Evolutionary conservation across 1,140 invertebrate species (phyloP).

Genomic region (Radopholus similis): DNA sequence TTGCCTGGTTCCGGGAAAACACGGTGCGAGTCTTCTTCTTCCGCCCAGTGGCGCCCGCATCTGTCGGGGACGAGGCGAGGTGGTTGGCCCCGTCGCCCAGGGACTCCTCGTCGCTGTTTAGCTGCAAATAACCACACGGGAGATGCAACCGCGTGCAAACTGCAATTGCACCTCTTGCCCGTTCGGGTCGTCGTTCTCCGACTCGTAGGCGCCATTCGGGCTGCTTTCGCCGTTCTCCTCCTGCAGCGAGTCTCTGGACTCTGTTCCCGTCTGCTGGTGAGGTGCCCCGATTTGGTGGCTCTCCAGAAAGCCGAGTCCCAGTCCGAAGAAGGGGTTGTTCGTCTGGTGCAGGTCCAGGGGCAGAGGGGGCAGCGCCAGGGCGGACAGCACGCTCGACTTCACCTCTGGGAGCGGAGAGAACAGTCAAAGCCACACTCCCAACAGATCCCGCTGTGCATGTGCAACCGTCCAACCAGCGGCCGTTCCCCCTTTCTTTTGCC

Average conservation of each 20-base stretch:
- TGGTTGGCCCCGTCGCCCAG: not conserved
- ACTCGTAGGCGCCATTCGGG: not conserved
- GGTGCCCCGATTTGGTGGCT: too few species aligned
- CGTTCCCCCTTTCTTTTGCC: not conserved
- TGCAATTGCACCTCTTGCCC: not conserved
- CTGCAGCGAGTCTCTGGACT: not conserved
- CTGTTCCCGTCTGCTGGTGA: too few species aligned
- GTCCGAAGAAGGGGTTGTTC: too few species aligned
- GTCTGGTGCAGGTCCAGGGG: too few species aligned
- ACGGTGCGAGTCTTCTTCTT: slow-evolving; percentile 20
- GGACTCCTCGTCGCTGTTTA: not conserved
- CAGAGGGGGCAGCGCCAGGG: too few species aligned
- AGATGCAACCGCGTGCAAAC: not conserved
- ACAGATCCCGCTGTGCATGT: slow-evolving; percentile 1
- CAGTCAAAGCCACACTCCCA: too few species aligned
- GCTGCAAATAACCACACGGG: not conserved
- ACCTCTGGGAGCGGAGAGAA: too few species aligned
- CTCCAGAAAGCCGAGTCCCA: too few species aligned
- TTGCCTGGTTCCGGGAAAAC: slow-evolving; percentile 4
- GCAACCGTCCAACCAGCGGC: not conserved
- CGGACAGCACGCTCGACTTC: too few species aligned
- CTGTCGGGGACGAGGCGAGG: too few species aligned
- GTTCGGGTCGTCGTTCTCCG: not conserved
- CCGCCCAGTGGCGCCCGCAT: too few species aligned
- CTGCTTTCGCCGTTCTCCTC: not conserved